Percentiles rank a stretch among this genome's conserved stretches.
Conservation (phyloP, 2,888 invertebrate genomes). For the Rotaria sp. region DNA sequence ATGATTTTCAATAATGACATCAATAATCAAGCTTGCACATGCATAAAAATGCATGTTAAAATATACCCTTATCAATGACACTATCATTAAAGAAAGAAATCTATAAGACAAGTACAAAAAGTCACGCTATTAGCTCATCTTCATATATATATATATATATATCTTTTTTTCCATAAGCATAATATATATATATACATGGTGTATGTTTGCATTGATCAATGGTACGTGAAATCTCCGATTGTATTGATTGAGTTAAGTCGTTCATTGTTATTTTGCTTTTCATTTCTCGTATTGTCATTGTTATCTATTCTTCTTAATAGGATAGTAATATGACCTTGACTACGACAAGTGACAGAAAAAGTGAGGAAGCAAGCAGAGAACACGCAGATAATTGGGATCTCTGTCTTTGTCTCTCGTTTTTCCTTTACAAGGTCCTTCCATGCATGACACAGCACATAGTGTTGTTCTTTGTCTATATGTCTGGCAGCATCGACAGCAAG, state of each 20-base stretch:
- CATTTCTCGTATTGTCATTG: background rate
- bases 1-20: too few relatives aligned
- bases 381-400: background rate
- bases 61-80: too few relatives aligned
- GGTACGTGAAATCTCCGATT: background rate
- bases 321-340: background rate
- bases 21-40: too few relatives aligned
- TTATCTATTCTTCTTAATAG: background rate
- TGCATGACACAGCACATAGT: background rate
- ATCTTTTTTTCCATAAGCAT: too few relatives aligned
- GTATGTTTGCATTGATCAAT: background rate
- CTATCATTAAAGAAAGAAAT: too few relatives aligned
- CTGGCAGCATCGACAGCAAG: background rate
- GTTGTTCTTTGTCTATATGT: background rate
- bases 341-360: constrained; percentile 9
- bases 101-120: too few relatives aligned
- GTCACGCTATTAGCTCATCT: too few relatives aligned
- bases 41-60: too few relatives aligned
- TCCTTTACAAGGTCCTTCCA: background rate
- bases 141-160: too few relatives aligned
- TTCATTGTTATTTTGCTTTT: background rate
- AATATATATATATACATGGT: too few relatives aligned
- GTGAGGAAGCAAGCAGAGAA: background rate
- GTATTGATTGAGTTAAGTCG: background rate
- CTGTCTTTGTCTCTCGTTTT: background rate